Evolutionary conservation across 2,888 invertebrate genomes (phyloP).

Genomic region (Scrobipalpa costella): DNA sequence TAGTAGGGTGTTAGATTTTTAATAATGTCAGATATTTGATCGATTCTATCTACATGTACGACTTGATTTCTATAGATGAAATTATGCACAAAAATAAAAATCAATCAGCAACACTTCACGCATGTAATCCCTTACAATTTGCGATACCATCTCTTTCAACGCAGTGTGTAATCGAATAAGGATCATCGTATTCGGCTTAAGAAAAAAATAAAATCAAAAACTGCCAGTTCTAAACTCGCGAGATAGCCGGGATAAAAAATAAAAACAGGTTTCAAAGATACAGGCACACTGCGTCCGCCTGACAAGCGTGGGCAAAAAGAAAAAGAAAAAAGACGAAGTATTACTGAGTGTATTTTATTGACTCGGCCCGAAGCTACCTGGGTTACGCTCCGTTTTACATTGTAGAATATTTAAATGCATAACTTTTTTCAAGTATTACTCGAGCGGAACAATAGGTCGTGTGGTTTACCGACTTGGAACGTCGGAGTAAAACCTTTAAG

Average conservation of each 20-base stretch:
- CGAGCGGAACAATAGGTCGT: slow-evolving; percentile 30
- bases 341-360: slow-evolving; percentile 47
- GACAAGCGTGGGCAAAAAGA: slow-evolving; percentile 40
- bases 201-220: slow-evolving; percentile 37
- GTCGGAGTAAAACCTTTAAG: not conserved
- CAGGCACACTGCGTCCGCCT: slow-evolving; percentile 34
- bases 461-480: slow-evolving; percentile 32
- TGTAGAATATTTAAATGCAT: slow-evolving; percentile 29
- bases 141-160: slow-evolving; percentile 17
- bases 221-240: slow-evolving; percentile 33
- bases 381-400: slow-evolving; percentile 44
- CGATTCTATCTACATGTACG: too few species aligned
- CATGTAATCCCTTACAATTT: slow-evolving; percentile 20
- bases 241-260: slow-evolving; percentile 44
- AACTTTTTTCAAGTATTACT: slow-evolving; percentile 24
- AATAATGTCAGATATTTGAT: too few species aligned
- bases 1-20: too few species aligned
- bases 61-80: not conserved
- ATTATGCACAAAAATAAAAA: not conserved
- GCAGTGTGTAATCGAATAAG: slow-evolving; percentile 28
- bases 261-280: slow-evolving; percentile 49
- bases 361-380: slow-evolving; percentile 47
- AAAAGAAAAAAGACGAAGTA: slow-evolving; percentile 34
- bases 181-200: slow-evolving; percentile 27
- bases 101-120: not conserved